Evolutionary conservation across 2,113 vertebrate species (phyloP), one percentile per base, ranked within the genome.

Genomic region (Hydrolagus affinis): DNA sequence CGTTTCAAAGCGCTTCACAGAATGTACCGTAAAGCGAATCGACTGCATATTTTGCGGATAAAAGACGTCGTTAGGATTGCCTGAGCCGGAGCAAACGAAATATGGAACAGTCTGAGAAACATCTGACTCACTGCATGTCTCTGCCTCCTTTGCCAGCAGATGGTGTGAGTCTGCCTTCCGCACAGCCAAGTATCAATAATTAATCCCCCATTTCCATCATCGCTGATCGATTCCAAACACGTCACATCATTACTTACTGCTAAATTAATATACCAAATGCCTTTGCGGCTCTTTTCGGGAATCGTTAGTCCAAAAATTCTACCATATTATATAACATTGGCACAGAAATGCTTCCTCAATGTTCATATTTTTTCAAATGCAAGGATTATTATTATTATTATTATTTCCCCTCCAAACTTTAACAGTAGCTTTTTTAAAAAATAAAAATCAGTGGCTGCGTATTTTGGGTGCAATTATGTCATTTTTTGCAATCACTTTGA

Each of bases 121-220:
- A 64, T 83, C 78, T 83, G 78, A 83, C 62, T 68, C 78, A 83
- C 66, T 83, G 78, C 62, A 64, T 62, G 78, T 21, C 73, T 75
- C 21, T 8, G 11, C 32, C 56, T 19, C 4, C 78, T 83, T 66
- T 11, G 66, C 60, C 78, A 68, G 78, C 78, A 83, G 78, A 68
- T 68, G 78, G 78, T 83, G 78, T 32, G 60, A 17, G 78, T 68
- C 62, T 30, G 62, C 78, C 78, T 60, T 66, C 78, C 4, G 15
- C 32, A 2, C 14, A 14, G 66, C 23, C 8, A 30, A 66, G 25
- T 32, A 64, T 9, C 62, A 32, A 32, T 66, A 66, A 83, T 32
- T 19, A 32, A 28, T 66, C 25, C 23, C n/a, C 78, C 60, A 83
- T 28, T 62, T 62, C 19, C 30, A 32, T 28, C 32, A 44, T 83